Evolutionary conservation across 2,113 vertebrate species (phyloP).

Genomic region (Psettodes erumei): DNA sequence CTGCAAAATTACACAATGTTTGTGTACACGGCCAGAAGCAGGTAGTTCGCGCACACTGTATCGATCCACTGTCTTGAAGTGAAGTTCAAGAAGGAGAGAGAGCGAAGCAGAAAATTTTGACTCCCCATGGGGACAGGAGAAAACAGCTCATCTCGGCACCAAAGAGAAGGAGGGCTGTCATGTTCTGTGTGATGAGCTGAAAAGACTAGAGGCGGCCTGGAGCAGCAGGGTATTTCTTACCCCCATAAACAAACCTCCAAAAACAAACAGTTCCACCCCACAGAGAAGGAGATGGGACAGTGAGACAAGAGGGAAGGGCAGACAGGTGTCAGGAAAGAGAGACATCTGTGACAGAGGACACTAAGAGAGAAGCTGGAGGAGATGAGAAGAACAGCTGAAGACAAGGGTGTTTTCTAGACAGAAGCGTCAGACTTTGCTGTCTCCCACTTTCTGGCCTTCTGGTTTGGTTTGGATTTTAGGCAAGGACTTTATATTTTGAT

Average conservation of each 20-base stretch:
- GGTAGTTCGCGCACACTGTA: conserved; percentile 67
- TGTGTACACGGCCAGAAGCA: conserved; percentile 70
- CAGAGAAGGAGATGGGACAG: conserved; percentile 73
- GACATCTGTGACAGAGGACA: conserved; percentile 74
- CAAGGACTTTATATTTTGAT: conserved; percentile 54
- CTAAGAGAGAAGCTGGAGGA: conserved; percentile 37
- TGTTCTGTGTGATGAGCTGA: conserved; percentile 83
- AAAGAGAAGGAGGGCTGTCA: conserved; percentile 84
- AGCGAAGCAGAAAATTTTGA: conserved; percentile 69
- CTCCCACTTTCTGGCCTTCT: conserved; percentile 47
- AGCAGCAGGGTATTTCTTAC: conserved; percentile 77
- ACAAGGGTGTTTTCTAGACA: conserved; percentile 53
- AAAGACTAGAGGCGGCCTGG: conserved; percentile 75
- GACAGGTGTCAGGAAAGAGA: conserved; percentile 78
- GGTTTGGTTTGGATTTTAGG: conserved; percentile 41
- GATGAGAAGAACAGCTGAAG: conserved; percentile 59
- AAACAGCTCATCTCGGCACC: conserved; percentile 78
- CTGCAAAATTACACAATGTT: conserved; percentile 69
- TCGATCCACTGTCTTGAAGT: conserved; percentile 78
- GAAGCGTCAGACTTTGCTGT: conserved; percentile 41
- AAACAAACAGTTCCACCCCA: conserved; percentile 79
- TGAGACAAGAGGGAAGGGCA: conserved; percentile 67
- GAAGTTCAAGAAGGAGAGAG: conserved; percentile 76
- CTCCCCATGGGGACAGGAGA: conserved; percentile 75
- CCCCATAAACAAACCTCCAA: conserved; percentile 77